Evolutionary conservation across 1,140 invertebrate species (phyloP).

Genomic region (Caenorhabditis latens): DNA sequence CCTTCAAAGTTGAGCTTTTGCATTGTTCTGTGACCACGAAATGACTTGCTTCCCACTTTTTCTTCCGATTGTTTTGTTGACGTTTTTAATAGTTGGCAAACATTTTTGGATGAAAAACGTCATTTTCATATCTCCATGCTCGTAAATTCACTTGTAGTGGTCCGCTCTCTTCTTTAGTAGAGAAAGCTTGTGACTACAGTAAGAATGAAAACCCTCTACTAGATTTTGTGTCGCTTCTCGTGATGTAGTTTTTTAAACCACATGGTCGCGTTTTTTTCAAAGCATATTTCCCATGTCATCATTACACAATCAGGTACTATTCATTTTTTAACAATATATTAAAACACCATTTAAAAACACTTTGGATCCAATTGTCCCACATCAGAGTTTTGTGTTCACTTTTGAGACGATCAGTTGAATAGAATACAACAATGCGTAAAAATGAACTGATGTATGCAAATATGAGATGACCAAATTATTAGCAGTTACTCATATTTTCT

Average conservation of each 20-base stretch:
- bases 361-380: not conserved
- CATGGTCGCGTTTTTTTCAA: too few species aligned
- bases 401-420: not conserved
- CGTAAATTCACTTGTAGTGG: not conserved
- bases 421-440: not conserved
- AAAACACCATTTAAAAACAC: not conserved
- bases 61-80: not conserved
- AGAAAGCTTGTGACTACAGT: not conserved
- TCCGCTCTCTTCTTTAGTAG: too few species aligned
- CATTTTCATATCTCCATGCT: not conserved
- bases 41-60: not conserved
- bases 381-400: not conserved
- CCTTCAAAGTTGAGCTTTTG: not conserved
- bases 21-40: not conserved
- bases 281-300: too few species aligned
- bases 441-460: conserved; percentile 12
- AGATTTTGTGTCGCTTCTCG: too few species aligned
- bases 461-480: not conserved
- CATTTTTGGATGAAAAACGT: not conserved
- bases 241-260: too few species aligned
- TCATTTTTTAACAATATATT: not conserved
- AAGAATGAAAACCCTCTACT: too few species aligned
- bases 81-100: not conserved
- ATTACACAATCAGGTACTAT: not conserved
- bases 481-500: too few species aligned